Evolutionary conservation across 1,140 invertebrate genomes (phyloP).

Genomic region (Drosophila tropicalis): DNA sequence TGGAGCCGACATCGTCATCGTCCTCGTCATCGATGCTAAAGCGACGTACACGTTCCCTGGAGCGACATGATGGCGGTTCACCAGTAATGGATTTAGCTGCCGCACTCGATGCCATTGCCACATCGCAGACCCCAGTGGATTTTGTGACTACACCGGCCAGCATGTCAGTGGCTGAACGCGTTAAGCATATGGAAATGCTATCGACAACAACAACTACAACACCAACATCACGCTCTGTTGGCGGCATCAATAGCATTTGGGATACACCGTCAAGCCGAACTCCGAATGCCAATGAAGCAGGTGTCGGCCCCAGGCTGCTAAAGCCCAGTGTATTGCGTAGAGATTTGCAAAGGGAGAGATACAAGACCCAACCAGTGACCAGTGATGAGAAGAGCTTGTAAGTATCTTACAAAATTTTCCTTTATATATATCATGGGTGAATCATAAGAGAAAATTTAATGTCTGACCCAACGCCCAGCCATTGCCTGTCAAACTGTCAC

Average conservation of each 20-base stretch:
- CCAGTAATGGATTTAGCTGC: constrained; percentile 68
- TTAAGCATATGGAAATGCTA: constrained; percentile 81
- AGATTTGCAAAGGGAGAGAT: constrained; percentile 85
- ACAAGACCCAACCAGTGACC: constrained; percentile 88
- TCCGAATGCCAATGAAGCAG: constrained; percentile 11
- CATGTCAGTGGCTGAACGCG: constrained; percentile 81
- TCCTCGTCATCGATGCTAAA: constrained; percentile 43
- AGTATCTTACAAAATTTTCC: constrained; percentile 36
- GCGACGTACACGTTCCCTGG: constrained; percentile 77
- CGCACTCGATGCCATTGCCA: constrained; percentile 69
- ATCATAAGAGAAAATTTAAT: constrained; percentile 1
- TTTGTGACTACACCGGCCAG: constrained; percentile 50
- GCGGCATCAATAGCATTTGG: constrained; percentile 61
- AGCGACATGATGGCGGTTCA: constrained; percentile 61
- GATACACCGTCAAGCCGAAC: constrained; percentile 50
- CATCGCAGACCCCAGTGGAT: constrained; percentile 58
- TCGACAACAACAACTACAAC: constrained; percentile 38
- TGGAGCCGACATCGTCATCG: neutral
- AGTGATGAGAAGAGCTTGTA: constrained; percentile 85
- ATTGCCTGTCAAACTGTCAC: constrained; percentile 57
- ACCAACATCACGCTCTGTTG: constrained; percentile 29
- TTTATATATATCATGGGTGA: neutral
- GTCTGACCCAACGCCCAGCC: constrained; percentile 3
- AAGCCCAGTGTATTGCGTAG: constrained; percentile 83
- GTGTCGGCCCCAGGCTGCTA: constrained; percentile 70